phyloP scores from a whole-genome alignment of 2,113 vertebrate species.

The Campylomormyrus numenius region DNA sequence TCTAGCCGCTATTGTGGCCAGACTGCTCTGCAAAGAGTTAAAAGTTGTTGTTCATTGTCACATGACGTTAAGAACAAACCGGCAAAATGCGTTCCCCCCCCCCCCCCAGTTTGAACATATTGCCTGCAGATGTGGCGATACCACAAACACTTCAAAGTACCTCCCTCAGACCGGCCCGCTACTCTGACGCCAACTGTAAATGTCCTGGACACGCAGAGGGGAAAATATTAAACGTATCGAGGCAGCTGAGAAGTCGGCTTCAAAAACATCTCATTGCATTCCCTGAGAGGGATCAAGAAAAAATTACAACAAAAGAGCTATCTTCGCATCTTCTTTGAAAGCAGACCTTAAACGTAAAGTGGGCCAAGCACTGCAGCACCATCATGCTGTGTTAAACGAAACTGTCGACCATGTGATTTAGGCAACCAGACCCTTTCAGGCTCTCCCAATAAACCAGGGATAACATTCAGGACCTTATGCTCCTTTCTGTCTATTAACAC shows the following conservation, averaged over 20 bases:
- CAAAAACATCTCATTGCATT: constrained; percentile 28
- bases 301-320: constrained; percentile 21
- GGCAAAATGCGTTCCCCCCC: constrained; percentile 47
- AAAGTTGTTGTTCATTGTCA: constrained; percentile 83
- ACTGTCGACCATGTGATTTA: neutral
- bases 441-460: constrained; percentile 4
- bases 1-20: constrained; percentile 12
- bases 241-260: constrained; percentile 44
- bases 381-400: constrained; percentile 6
- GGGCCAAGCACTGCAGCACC: neutral
- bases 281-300: constrained; percentile 19
- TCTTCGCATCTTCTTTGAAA: constrained; percentile 41
- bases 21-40: constrained; percentile 62
- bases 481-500: neutral
- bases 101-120: constrained; percentile 73
- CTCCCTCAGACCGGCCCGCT: constrained; percentile 86
- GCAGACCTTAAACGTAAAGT: neutral
- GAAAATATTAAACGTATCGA: constrained; percentile 85
- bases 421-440: neutral
- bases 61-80: constrained; percentile 75
- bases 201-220: constrained; percentile 89
- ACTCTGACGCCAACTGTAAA: constrained; percentile 97
- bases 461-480: neutral
- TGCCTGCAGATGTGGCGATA: constrained; percentile 95
- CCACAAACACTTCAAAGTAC: constrained; percentile 95